Conservation (phyloP, 37 sponge, comb jelly and placozoan species). For the Dysidea cf. avara region DNA sequence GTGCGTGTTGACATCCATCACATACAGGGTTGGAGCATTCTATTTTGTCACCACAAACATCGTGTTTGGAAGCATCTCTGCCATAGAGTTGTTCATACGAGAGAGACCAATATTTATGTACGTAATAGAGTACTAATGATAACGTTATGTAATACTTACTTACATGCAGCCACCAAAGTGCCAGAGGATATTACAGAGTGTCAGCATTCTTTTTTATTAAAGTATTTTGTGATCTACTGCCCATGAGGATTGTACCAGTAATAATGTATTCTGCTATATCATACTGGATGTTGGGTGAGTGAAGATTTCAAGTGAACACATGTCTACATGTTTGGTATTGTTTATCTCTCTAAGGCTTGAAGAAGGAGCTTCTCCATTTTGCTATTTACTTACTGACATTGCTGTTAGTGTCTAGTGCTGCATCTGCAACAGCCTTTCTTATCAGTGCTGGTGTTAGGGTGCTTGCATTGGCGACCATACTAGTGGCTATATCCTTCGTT, state of each 20-base stretch:
- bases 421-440: constrained; percentile 48
- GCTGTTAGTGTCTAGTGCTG: constrained; percentile 40
- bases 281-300: constrained; percentile 85
- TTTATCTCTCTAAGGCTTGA: constrained; percentile 35
- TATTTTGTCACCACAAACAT: constrained; percentile 22
- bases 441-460: constrained; percentile 53
- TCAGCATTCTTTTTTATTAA: too few relatives aligned
- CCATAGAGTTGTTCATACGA: constrained; percentile 55
- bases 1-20: not conserved
- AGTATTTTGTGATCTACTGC: constrained; percentile 62
- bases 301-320: not conserved
- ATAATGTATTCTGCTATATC: constrained; percentile 41
- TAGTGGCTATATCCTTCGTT: constrained; percentile 63
- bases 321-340: not conserved
- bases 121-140: constrained; percentile 29
- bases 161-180: constrained; percentile 69
- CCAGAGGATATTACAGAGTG: constrained; percentile 72
- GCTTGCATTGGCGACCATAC: constrained; percentile 47
- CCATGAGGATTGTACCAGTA: constrained; percentile 63
- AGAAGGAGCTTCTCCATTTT: constrained; percentile 43
- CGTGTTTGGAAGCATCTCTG: constrained; percentile 52
- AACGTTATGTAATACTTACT: not conserved
- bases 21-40: not conserved
- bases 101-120: constrained; percentile 54
- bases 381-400: constrained; percentile 64